A percentile compares a stretch with the other conserved stretches of the same genome.
phyloP scores from a whole-genome alignment of 2,888 invertebrate genomes.

The Empis stercorea region DNA sequence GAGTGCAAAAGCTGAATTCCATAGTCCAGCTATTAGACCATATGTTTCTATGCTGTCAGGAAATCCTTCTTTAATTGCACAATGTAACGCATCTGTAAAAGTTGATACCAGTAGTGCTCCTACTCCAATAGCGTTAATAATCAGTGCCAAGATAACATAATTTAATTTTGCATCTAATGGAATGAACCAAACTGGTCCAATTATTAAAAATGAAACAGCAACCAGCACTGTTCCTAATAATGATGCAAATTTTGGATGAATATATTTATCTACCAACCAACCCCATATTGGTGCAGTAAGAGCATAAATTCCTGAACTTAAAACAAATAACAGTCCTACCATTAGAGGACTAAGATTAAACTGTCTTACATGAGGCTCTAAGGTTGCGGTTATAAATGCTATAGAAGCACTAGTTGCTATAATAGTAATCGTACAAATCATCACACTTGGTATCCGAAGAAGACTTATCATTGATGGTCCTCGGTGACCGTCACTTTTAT shows the following conservation, averaged over 20 bases:
- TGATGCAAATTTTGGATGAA: conserved; percentile 55
- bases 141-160: conserved; percentile 55
- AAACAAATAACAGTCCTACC: conserved; percentile 68
- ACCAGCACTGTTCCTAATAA: conserved; percentile 53
- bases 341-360: conserved; percentile 15
- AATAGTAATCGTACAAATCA: conserved; percentile 56
- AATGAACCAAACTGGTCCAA: conserved; percentile 68
- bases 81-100: conserved; percentile 69
- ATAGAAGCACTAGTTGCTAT: conserved; percentile 69
- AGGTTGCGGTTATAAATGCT: conserved; percentile 76
- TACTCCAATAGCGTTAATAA: conserved; percentile 71
- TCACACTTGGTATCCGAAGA: conserved; percentile 60
- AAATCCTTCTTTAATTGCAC: conserved; percentile 63
- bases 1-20: conserved; percentile 80
- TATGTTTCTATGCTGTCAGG: conserved; percentile 80
- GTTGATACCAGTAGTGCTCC: conserved; percentile 75
- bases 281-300: conserved; percentile 68
- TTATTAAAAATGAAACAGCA: conserved; percentile 47
- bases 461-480: conserved; percentile 51
- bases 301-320: conserved; percentile 71
- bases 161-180: conserved; percentile 47
- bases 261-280: conserved; percentile 59
- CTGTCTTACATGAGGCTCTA: conserved; percentile 69
- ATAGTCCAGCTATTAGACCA: conserved; percentile 77
- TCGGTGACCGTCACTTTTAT: conserved; percentile 39